phyloP scores from a whole-genome alignment of 2,888 invertebrate species.

The Cloeon dipterum region DNA sequence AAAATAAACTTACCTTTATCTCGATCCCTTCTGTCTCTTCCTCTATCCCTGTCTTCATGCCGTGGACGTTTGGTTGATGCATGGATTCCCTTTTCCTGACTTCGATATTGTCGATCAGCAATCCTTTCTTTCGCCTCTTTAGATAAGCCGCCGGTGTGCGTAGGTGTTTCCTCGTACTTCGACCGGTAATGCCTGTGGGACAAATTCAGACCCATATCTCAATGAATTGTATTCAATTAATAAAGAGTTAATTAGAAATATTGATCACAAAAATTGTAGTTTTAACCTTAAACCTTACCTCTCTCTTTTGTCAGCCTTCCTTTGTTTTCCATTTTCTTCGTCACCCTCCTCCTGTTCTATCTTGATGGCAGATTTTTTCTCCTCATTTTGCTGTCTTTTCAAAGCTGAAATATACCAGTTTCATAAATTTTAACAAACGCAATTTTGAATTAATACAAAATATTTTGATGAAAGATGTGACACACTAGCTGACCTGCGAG shows the following conservation, averaged over 20 bases:
- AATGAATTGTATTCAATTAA: too few relatives aligned
- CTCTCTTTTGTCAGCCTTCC: neutral
- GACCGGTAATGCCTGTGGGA: slow-evolving; percentile 43
- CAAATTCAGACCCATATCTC: too few relatives aligned
- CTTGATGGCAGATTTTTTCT: slow-evolving; percentile 12
- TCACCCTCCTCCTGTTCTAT: slow-evolving; percentile 8
- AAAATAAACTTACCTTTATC: slow-evolving; percentile 6
- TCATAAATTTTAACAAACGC: neutral
- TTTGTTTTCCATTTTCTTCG: slow-evolving; percentile 7
- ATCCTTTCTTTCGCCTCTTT: slow-evolving; percentile 50
- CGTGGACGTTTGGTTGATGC: slow-evolving; percentile 10
- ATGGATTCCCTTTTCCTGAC: slow-evolving; percentile 12
- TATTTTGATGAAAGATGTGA: neutral
- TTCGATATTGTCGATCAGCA: slow-evolving; percentile 29
- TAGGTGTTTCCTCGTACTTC: slow-evolving; percentile 72
- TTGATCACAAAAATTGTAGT: neutral
- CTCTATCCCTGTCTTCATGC: slow-evolving; percentile 14
- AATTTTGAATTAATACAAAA: too few relatives aligned
- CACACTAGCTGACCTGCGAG: slow-evolving; percentile 31
- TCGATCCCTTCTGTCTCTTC: slow-evolving; percentile 14
- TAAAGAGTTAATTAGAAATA: too few relatives aligned
- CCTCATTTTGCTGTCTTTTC: slow-evolving; percentile 15
- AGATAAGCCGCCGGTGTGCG: slow-evolving; percentile 81
- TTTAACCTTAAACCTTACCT: neutral
- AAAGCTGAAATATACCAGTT: slow-evolving; percentile 10